Base-by-base conservation (phyloP, 2,797 vertebrate genomes). In the Coreius guichenoti region DNA sequence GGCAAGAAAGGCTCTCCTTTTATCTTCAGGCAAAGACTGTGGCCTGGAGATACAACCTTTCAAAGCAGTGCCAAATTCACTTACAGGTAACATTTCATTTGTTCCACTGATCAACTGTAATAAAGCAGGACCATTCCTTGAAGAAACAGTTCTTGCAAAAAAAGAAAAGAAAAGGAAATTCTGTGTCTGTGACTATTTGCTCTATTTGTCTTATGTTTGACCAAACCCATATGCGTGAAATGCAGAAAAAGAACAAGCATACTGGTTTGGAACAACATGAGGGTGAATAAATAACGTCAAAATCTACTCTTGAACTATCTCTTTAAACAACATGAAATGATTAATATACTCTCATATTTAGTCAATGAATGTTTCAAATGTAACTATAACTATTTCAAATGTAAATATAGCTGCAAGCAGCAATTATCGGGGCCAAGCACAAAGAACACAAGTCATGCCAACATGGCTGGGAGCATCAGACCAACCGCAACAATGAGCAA, bases 51-150 rank as follows among this genome's bases (percentile, higher is more conserved):
- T 96, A 92, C 96, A 95, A 63, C 90, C 96, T 89, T 94, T 95
- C 89, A 96, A 96, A 94, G 95, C 97, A 93, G 96, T 97, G 93
- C 96, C 97, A 94, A 95, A 96, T 94, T 93, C 96, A 90, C 92
- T 96, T 92, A 94, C 95, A 92, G 98, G 98, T 99, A 95, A 58
- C 45, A 1, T 82, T 73, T 36, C 3, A 49, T 36, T 26, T 21
- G 8, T 69, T 49, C 31, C 54, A 54, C 49, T 72, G 16, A 33
- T 43, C 8, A 51, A 14, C 58, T 54, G 47, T 80, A n/a, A 29
- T 47, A 45, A 69, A 23, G 17, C 14, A 17, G 7, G 29, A 31
- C 14, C 29, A 23, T 5, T 51, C n/a, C 21, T 17, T 49, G 13
- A 67, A 80, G 47, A 49, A 21, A 31, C 11, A 2, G 33, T 16